Percentiles rank a stretch among this genome's conserved stretches.
Evolutionary conservation across 2,797 vertebrate species (phyloP).

Genomic region (Sandelia bainsii): DNA sequence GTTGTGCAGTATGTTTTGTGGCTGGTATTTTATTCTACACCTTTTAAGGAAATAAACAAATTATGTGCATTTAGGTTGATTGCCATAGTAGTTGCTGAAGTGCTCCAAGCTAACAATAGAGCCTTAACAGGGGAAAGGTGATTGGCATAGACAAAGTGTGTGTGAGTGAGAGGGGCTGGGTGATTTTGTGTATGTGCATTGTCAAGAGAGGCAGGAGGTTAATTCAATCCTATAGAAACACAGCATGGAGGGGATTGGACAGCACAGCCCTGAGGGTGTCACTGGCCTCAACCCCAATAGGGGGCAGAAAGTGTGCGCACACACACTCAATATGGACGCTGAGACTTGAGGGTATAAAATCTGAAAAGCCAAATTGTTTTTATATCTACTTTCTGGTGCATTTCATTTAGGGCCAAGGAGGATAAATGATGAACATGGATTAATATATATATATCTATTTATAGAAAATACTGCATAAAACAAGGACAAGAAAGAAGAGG

Average conservation of each 20-base stretch:
- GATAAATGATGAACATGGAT: constrained; percentile 77
- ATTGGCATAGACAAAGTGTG: constrained; percentile 67
- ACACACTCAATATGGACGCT: constrained; percentile 66
- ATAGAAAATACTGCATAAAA: constrained; percentile 72
- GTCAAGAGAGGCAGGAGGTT: constrained; percentile 84
- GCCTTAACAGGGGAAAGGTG: constrained; percentile 70
- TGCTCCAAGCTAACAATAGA: constrained; percentile 61
- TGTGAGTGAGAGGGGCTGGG: constrained; percentile 51
- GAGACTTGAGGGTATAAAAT: constrained; percentile 75
- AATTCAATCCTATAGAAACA: constrained; percentile 88
- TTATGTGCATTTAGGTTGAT: constrained; percentile 48
- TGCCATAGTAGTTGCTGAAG: constrained; percentile 49
- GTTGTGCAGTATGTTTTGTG: neutral
- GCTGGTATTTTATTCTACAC: neutral
- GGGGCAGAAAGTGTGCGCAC: constrained; percentile 59
- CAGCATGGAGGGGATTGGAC: constrained; percentile 86
- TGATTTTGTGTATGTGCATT: constrained; percentile 79
- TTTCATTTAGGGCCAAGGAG: constrained; percentile 71
- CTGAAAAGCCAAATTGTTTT: constrained; percentile 81
- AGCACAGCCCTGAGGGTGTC: constrained; percentile 82
- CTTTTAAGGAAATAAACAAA: constrained; percentile 2
- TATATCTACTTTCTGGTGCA: constrained; percentile 75
- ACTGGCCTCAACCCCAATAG: constrained; percentile 82
- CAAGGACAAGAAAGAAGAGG: constrained; percentile 72
- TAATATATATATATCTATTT: constrained; percentile 69